Evolutionary conservation across 2,888 invertebrate species (phyloP).

Genomic region (Hyles lineata): DNA sequence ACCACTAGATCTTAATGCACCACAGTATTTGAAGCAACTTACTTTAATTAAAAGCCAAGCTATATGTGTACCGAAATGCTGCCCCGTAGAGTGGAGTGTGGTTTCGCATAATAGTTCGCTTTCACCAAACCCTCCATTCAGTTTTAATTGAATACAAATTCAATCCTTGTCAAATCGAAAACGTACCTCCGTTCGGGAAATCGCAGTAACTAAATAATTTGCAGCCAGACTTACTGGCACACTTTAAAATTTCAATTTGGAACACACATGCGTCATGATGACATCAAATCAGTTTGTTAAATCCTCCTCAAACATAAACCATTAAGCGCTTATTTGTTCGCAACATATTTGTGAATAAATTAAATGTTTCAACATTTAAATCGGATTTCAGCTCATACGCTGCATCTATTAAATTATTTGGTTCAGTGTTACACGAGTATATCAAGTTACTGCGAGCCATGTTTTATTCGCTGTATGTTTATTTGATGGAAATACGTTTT

Average conservation of each 20-base stretch:
- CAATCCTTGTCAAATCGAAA: neutral
- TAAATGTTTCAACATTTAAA: conserved; percentile 29
- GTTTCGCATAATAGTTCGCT: neutral
- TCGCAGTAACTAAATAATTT: neutral
- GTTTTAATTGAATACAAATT: conserved; percentile 19
- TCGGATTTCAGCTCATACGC: conserved; percentile 24
- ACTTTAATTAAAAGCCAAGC: conserved; percentile 1
- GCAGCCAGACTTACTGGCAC: neutral
- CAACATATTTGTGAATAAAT: conserved; percentile 25
- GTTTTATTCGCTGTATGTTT: neutral
- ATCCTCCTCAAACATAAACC: conserved; percentile 3
- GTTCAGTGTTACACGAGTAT: conserved; percentile 1
- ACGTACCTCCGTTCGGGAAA: neutral
- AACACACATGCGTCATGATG: neutral
- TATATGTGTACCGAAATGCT: neutral
- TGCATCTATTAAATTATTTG: conserved; percentile 13
- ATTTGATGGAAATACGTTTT: neutral
- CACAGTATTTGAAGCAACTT: neutral
- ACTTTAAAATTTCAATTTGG: conserved; percentile 10
- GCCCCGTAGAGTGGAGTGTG: neutral
- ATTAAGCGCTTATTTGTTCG: conserved; percentile 15
- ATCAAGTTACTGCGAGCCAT: neutral
- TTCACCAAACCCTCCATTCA: neutral
- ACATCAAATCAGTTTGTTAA: conserved; percentile 6
- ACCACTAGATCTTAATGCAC: neutral